Percentiles rank a stretch among this genome's conserved stretches.
Conservation (phyloP, 92 coral and sea anemone genomes). For the Palythoa heliodiscus region DNA sequence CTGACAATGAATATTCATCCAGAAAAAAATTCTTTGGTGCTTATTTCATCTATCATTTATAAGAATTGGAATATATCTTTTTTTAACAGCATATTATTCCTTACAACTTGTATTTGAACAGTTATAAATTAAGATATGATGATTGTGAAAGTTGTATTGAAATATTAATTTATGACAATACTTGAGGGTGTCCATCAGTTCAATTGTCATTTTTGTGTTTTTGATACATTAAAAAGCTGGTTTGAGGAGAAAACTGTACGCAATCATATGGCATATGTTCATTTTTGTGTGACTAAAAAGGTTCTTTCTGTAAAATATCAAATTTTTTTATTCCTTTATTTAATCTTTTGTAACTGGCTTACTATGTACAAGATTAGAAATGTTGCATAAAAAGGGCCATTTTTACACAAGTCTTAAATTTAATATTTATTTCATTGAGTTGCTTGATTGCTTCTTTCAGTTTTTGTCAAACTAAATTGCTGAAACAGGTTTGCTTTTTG, state of each 20-base stretch:
- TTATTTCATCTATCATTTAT: background rate
- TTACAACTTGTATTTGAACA: constrained; percentile 12
- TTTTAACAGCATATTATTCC: background rate
- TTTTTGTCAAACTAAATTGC: background rate
- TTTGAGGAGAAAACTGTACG: background rate
- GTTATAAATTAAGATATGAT: background rate
- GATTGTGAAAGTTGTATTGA: constrained; percentile 13
- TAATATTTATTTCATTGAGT: background rate
- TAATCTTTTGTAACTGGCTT: too few species aligned
- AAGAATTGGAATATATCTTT: background rate
- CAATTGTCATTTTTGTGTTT: background rate
- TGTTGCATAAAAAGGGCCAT: background rate
- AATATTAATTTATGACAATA: constrained; percentile 15
- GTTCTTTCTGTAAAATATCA: background rate
- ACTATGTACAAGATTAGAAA: too few species aligned
- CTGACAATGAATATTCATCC: background rate
- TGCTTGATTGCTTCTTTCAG: background rate
- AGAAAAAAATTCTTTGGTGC: background rate
- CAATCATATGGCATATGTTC: background rate
- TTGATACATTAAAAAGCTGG: background rate
- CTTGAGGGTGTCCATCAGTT: background rate
- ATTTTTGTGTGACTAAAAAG: background rate
- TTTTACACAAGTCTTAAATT: background rate
- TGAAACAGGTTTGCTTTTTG: background rate
- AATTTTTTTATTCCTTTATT: too few species aligned